Conservation (phyloP, 2,113 vertebrate genomes). For the Pao palembangensis region DNA sequence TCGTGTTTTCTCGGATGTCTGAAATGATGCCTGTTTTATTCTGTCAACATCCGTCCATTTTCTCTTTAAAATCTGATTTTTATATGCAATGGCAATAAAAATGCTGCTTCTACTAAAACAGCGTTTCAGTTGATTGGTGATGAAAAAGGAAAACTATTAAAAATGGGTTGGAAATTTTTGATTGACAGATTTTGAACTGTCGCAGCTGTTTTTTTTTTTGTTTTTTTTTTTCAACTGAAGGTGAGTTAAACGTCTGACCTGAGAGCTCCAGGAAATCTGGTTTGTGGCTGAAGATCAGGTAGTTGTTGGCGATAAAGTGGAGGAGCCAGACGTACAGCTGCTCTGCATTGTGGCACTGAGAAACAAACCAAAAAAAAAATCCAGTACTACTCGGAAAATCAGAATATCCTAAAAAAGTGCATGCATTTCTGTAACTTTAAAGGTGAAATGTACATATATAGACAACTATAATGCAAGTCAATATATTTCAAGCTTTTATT, state of each 20-base stretch:
- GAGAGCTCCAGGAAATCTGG: constrained; percentile 96
- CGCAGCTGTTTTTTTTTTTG: no score
- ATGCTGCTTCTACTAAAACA: neutral
- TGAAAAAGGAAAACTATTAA: no score
- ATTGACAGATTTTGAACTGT: no score
- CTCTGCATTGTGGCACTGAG: constrained; percentile 93
- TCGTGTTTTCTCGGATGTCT: neutral
- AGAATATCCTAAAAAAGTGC: no score
- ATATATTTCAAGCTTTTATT: no score
- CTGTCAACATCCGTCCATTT: constrained; percentile 43
- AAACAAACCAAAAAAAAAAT: neutral
- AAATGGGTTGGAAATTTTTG: no score
- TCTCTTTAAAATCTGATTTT: constrained; percentile 9
- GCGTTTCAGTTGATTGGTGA: constrained; percentile 15
- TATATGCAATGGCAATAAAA: constrained; percentile 52
- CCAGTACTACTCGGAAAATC: no score
- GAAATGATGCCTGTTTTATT: neutral
- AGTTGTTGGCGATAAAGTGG: constrained; percentile 97
- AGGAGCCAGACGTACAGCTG: constrained; percentile 95
- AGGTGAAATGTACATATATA: no score
- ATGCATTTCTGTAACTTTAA: no score
- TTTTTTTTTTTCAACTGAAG: no score
- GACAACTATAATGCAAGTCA: no score
- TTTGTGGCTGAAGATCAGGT: constrained; percentile 98
- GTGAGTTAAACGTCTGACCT: constrained; percentile 76